These are phyloP conservation scores for Sparidentex hasta DNA, from an alignment of 2,797 vertebrate genomes.

Conservation along the genomic window DNA sequence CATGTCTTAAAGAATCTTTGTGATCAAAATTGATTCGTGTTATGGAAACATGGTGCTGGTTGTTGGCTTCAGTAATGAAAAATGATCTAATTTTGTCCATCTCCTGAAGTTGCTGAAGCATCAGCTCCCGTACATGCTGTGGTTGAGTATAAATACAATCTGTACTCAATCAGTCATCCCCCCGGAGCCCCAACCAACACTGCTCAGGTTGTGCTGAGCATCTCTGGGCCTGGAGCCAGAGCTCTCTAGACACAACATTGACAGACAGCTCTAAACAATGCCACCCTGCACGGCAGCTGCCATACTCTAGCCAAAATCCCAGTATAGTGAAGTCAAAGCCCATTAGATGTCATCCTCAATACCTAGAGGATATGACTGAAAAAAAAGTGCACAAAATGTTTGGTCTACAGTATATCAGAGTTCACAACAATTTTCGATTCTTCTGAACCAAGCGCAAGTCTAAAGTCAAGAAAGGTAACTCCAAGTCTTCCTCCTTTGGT, in stretches of 20 bases:
- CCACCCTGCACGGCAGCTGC: conserved; percentile 63
- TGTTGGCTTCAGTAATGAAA: conserved; percentile 57
- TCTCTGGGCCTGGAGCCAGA: conserved; percentile 73
- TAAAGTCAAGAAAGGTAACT: not conserved
- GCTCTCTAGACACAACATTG: conserved; percentile 57
- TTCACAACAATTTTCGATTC: not conserved
- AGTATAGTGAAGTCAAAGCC: conserved; percentile 42
- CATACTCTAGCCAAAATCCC: conserved; percentile 41
- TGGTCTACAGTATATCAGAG: not conserved
- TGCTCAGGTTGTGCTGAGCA: conserved; percentile 61
- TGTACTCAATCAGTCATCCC: conserved; percentile 65
- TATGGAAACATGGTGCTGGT: not conserved
- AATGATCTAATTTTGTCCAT: conserved; percentile 48
- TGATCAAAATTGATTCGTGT: conserved; percentile 21
- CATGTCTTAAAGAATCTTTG: conserved; percentile 13
- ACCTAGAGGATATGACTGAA: conserved; percentile 2
- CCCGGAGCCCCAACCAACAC: conserved; percentile 46
- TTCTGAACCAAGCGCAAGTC: not conserved
- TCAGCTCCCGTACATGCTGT: conserved; percentile 50
- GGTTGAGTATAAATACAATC: conserved; percentile 63
- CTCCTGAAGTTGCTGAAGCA: conserved; percentile 56
- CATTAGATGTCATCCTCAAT: conserved; percentile 31
- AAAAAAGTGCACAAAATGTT: not conserved
- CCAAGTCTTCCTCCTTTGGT: not conserved
- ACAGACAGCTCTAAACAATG: conserved; percentile 63